A percentile compares a stretch with the other conserved stretches of the same genome.
Conservation (phyloP, 2,888 invertebrate species). For the Apeira syringaria region DNA sequence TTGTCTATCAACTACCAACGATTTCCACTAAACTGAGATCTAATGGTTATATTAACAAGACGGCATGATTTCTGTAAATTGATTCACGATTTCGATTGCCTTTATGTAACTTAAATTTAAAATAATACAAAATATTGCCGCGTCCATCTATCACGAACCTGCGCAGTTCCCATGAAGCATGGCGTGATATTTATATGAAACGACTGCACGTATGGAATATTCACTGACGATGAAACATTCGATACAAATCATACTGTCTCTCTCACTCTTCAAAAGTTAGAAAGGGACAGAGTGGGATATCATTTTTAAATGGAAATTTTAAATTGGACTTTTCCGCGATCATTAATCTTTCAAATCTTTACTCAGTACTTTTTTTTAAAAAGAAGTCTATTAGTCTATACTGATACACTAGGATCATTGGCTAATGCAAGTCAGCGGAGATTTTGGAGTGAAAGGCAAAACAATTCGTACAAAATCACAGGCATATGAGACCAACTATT, state of each 20-base stretch:
- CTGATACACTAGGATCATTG: no score
- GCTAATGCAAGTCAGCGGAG: no score
- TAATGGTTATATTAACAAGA: no score
- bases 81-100: neutral
- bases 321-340: neutral
- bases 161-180: conserved; percentile 34
- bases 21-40: no score
- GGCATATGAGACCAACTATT: no score
- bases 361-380: no score
- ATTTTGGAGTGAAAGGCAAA: no score
- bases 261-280: neutral
- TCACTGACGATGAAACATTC: conserved; percentile 14
- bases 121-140: conserved; percentile 13
- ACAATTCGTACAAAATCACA: no score
- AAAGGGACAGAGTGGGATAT: neutral
- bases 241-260: conserved; percentile 9
- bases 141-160: conserved; percentile 26
- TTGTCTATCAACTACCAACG: no score
- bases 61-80: neutral
- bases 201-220: conserved; percentile 40
- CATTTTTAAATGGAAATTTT: neutral
- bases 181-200: conserved; percentile 38
- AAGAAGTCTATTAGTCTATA: no score
- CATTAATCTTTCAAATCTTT: no score
- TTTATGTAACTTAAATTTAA: conserved; percentile 11